phyloP scores from a whole-genome alignment of 2,888 invertebrate species.

The Leucophenga maculata region DNA sequence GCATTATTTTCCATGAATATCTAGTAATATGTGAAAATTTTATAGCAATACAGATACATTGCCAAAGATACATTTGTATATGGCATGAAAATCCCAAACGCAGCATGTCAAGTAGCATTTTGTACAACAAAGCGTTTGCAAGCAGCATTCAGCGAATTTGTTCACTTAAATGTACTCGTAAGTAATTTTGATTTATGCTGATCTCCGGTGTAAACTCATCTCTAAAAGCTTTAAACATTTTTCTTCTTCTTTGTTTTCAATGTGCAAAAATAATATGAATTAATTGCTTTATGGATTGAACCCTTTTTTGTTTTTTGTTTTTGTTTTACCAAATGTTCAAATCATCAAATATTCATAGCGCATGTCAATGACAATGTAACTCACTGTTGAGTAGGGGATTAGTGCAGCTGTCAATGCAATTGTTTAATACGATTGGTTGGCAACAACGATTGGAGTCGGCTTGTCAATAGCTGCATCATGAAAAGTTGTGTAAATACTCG shows the following conservation, averaged over 20 bases:
- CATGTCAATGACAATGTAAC: slow-evolving; percentile 6
- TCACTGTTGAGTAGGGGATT: slow-evolving; percentile 40
- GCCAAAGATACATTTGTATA: not conserved
- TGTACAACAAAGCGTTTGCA: not conserved
- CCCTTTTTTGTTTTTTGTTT: slow-evolving; percentile 29
- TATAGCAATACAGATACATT: slow-evolving; percentile 42
- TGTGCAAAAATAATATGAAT: slow-evolving; percentile 2
- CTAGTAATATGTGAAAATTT: slow-evolving; percentile 61
- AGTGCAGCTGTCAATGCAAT: slow-evolving; percentile 13
- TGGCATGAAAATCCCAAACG: not conserved
- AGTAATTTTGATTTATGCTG: slow-evolving; percentile 20
- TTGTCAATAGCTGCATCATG: too few species aligned
- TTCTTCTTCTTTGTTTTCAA: too few species aligned
- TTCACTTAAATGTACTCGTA: not conserved
- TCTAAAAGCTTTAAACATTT: not conserved
- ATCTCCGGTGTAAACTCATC: not conserved
- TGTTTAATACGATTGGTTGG: not conserved
- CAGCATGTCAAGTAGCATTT: not conserved
- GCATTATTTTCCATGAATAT: slow-evolving; percentile 69
- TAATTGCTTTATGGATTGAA: not conserved
- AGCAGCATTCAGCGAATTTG: not conserved
- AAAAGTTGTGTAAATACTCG: too few species aligned
- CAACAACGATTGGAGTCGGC: not conserved
- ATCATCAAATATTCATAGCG: slow-evolving; percentile 30
- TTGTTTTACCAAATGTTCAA: slow-evolving; percentile 14